Percentiles rank a stretch among this genome's conserved stretches.
These are phyloP conservation scores for Silurus glanis DNA, from an alignment of 2,113 vertebrate species.

Conservation along the genomic window DNA sequence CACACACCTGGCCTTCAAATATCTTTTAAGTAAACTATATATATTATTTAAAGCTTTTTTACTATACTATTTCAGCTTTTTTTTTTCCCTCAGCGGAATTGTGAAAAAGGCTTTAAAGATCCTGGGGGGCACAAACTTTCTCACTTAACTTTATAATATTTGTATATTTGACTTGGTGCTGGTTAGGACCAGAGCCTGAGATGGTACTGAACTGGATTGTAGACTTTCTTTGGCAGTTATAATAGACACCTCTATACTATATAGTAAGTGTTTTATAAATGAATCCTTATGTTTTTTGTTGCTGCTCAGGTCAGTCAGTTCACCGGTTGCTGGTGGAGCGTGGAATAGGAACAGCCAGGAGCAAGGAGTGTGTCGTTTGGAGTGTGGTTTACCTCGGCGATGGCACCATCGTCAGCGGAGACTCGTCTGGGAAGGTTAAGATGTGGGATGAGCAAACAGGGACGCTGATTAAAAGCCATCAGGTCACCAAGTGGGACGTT, in stretches of 20 bases:
- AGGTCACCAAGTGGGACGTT: constrained; percentile 78
- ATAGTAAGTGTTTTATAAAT: no score
- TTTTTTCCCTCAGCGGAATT: neutral
- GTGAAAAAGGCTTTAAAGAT: neutral
- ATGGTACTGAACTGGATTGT: neutral
- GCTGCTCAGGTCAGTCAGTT: constrained; percentile 72
- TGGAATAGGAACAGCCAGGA: constrained; percentile 57
- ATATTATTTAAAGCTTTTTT: neutral
- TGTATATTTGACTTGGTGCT: neutral
- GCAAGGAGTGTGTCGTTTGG: constrained; percentile 84
- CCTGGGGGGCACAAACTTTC: neutral
- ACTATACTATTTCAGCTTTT: neutral
- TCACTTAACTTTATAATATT: neutral
- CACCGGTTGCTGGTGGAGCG: constrained; percentile 83
- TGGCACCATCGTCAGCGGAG: constrained; percentile 80
- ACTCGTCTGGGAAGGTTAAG: constrained; percentile 90
- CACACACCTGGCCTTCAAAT: no score
- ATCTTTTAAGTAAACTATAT: neutral
- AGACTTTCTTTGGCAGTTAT: neutral
- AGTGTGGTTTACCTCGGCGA: constrained; percentile 81
- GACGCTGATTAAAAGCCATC: constrained; percentile 78
- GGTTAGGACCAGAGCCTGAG: no score
- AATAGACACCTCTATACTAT: no score
- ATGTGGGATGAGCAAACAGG: constrained; percentile 86
- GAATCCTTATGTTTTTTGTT: neutral